Conservation (phyloP, 2,113 vertebrate genomes). For the Dromiciops gliroides region DNA sequence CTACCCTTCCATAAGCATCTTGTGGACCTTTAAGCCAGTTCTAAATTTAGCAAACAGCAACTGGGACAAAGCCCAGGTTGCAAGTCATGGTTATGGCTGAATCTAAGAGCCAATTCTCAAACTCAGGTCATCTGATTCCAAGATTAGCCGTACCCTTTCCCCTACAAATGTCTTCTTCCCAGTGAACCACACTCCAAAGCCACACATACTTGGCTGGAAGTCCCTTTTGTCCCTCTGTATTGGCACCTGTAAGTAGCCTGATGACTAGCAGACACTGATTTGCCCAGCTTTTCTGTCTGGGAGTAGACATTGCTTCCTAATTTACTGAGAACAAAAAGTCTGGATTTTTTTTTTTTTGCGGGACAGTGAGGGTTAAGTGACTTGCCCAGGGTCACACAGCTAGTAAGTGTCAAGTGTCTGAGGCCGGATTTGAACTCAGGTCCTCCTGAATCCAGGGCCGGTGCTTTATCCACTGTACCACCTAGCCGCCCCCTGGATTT, state of each 20-base stretch:
- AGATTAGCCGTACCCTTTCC: neutral
- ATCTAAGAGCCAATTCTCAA: neutral
- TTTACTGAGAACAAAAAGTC: neutral
- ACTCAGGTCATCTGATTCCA: neutral
- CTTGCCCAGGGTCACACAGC: too few species aligned
- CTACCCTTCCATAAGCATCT: neutral
- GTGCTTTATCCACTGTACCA: too few species aligned
- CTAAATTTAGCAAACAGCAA: neutral
- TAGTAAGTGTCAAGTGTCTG: too few species aligned
- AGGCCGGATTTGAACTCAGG: too few species aligned
- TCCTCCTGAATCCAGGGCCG: too few species aligned
- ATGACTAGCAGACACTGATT: neutral
- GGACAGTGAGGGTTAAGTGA: too few species aligned
- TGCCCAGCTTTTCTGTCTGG: neutral
- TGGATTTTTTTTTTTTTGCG: neutral
- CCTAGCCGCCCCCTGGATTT: too few species aligned
- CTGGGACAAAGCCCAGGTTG: neutral
- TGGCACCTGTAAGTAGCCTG: too few species aligned
- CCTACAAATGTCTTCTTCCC: neutral
- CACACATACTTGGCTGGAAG: neutral
- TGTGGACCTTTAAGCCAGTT: neutral
- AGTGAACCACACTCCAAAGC: neutral
- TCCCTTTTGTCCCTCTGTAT: neutral
- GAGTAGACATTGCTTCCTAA: neutral
- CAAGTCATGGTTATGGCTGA: neutral